Evolutionary conservation across 2,113 vertebrate genomes (phyloP), one percentile per base, ranked within the genome.

Genomic region (Silurus glanis): DNA sequence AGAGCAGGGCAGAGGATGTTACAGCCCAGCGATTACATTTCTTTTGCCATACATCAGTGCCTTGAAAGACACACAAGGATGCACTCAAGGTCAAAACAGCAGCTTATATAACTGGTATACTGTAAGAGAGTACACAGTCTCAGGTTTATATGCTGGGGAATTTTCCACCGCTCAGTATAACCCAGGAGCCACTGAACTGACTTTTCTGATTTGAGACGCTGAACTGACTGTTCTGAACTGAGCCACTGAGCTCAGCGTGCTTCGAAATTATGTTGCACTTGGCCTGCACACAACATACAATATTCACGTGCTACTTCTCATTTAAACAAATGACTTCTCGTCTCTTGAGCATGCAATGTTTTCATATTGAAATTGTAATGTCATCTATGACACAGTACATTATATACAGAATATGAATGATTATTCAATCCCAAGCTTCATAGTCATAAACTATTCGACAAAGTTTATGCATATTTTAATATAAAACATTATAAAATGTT

Each of bases 1-100:
- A 76, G 80, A 56, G 25, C 72, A 23, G 59, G 19, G 72, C 23
- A 53, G 74, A 45, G 47, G 83, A 76, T 49, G 59, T 62, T 84
- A 84, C 55, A 19, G 58, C 71, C 58, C 58, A 76, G 83, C 83
- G 75, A 64, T 84, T 84, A 25, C 71, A 84, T 75, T 75, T 62
- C 83, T 84, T 83, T 76, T 76, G 9, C 45, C 45, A 19, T 51
- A 28, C 84, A 45, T 47, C 25, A 69, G 49, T 66, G n/a, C 10
- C 79, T 64, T 80, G 45, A 82, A 82, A 82, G 51, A 66, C 28
- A 62, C 25, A 13, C 66, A 81, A 82, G 85, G 67, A 82, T 59
- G 56, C 55, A 56, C 25, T 69, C 75, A 58, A 85, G 74, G 84
- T 45, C 75, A 69, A 21, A 55, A 55, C 9, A 4, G 4, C 13